These are phyloP conservation scores for Thysanoteuthis rhombus DNA, from an alignment of 2,888 invertebrate genomes.

Conservation along the genomic window DNA sequence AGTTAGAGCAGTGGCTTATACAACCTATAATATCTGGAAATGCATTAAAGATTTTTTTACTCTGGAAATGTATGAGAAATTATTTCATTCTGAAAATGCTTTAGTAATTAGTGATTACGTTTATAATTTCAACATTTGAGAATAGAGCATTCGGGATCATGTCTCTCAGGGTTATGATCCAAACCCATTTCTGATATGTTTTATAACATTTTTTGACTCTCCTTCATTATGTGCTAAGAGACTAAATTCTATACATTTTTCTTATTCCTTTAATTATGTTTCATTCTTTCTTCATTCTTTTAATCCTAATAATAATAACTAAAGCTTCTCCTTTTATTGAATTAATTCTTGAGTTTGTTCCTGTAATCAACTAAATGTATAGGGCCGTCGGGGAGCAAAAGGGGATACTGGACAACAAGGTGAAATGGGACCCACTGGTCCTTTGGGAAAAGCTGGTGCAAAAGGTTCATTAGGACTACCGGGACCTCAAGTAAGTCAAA, in stretches of 20 bases:
- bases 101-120: no score
- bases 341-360: conserved; percentile 25
- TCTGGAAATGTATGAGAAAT: no score
- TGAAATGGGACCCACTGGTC: conserved; percentile 20
- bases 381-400: conserved; percentile 31
- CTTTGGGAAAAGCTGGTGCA: conserved; percentile 16
- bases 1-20: no score
- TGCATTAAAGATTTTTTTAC: no score
- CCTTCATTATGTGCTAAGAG: neutral
- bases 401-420: conserved; percentile 20
- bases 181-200: no score
- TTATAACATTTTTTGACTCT: neutral
- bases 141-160: no score
- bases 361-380: conserved; percentile 29
- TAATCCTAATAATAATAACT: no score
- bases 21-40: no score
- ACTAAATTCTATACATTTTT: neutral
- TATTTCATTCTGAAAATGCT: no score
- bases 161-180: no score
- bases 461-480: conserved; percentile 32
- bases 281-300: neutral
- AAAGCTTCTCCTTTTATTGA: neutral
- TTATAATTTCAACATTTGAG: no score
- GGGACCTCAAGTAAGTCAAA: conserved; percentile 31
- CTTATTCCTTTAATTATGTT: neutral